Evolutionary conservation across 2,113 vertebrate species (phyloP).

Genomic region (Mesoclemmys tuberculata): DNA sequence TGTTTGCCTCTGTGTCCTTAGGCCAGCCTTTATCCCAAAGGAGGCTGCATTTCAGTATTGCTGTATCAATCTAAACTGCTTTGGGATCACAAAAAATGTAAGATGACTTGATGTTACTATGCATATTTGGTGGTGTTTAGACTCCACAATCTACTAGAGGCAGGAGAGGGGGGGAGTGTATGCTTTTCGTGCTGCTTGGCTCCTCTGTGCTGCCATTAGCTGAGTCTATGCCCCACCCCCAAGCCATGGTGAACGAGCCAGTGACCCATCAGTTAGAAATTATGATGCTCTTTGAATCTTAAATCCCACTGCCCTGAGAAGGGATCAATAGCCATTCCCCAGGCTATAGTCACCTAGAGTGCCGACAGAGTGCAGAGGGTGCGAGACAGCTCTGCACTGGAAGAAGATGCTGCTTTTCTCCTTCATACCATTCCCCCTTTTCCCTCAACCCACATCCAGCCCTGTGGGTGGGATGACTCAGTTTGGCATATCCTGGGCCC

Average conservation of each 20-base stretch:
- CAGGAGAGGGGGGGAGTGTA: neutral
- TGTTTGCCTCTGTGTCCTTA: neutral
- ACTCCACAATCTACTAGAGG: neutral
- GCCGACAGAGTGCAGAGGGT: neutral
- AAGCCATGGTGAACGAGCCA: neutral
- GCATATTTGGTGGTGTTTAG: neutral
- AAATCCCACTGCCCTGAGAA: neutral
- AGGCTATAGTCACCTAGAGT: neutral
- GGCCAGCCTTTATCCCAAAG: neutral
- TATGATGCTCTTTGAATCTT: neutral
- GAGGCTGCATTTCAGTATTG: neutral
- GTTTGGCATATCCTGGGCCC: neutral
- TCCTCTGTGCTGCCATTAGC: neutral
- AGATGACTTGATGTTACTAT: neutral
- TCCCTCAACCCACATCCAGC: no score
- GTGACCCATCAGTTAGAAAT: neutral
- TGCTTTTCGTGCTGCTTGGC: neutral
- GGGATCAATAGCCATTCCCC: neutral
- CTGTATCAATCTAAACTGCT: neutral
- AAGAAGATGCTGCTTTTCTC: neutral
- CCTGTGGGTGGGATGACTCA: neutral
- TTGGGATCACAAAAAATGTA: neutral
- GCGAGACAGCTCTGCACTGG: neutral
- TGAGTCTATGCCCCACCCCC: neutral
- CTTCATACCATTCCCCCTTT: neutral